Percentiles rank a stretch among this genome's conserved stretches.
Evolutionary conservation across 1,140 invertebrate genomes (phyloP).

Genomic region (Apis cerana): DNA sequence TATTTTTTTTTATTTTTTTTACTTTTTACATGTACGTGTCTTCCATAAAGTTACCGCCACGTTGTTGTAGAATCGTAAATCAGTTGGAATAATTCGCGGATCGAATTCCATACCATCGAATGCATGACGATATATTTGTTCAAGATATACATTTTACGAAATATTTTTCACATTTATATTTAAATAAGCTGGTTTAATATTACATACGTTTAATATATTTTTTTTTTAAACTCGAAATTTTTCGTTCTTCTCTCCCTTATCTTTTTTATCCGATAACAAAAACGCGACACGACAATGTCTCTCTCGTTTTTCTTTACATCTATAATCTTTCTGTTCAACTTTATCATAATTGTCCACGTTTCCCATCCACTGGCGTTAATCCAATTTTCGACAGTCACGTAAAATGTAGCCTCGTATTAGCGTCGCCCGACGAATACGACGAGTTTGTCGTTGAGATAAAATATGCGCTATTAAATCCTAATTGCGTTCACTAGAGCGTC

Average conservation of each 20-base stretch:
- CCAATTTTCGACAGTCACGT: constrained; percentile 62
- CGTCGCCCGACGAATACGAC: constrained; percentile 45
- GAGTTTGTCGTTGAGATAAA: constrained; percentile 71
- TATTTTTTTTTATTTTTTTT: background rate
- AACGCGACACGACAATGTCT: too few relatives aligned
- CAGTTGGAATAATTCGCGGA: constrained; percentile 17
- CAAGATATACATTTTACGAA: background rate
- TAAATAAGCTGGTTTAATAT: too few relatives aligned
- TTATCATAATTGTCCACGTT: constrained; percentile 35
- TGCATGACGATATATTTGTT: constrained; percentile 18
- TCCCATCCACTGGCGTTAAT: constrained; percentile 71
- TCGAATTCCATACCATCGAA: constrained; percentile 24
- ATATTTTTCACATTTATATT: background rate
- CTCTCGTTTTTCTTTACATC: background rate
- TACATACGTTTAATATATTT: too few relatives aligned
- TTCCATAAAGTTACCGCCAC: too few relatives aligned
- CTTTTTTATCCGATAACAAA: too few relatives aligned
- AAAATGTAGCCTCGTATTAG: constrained; percentile 44
- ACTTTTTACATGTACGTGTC: constrained; percentile 18
- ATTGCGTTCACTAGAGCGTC: constrained; percentile 67
- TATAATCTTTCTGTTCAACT: constrained; percentile 1
- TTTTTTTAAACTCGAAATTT: too few relatives aligned
- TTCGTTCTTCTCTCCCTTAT: too few relatives aligned
- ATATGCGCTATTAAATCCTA: constrained; percentile 72
- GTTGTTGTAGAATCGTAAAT: constrained; percentile 23